Conservation (phyloP, 2,113 vertebrate genomes). For the Vireo altiloquus region DNA sequence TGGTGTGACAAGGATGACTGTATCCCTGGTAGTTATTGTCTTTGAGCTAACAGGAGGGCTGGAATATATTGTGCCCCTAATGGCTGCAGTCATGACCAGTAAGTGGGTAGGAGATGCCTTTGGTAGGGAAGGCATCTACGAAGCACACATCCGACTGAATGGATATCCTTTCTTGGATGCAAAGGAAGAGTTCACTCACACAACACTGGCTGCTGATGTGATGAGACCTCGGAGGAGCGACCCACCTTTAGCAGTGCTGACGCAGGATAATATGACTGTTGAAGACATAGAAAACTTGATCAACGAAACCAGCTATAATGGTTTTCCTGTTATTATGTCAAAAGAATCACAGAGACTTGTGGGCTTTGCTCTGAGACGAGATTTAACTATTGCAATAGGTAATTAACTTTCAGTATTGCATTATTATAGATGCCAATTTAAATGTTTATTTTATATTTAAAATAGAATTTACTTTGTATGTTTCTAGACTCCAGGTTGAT, state of each 20-base stretch:
- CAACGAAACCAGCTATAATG: slow-evolving; percentile 95
- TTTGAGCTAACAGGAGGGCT: slow-evolving; percentile 96
- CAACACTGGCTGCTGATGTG: slow-evolving; percentile 92
- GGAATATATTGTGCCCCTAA: slow-evolving; percentile 98
- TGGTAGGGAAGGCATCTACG: slow-evolving; percentile 96
- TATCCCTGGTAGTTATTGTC: slow-evolving; percentile 96
- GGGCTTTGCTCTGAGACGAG: slow-evolving; percentile 95
- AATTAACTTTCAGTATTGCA: slow-evolving; percentile 18
- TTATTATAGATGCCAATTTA: not conserved
- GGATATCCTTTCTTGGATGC: slow-evolving; percentile 98
- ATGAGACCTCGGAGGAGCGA: slow-evolving; percentile 92
- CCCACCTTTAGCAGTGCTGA: slow-evolving; percentile 90
- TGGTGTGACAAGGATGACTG: slow-evolving; percentile 97
- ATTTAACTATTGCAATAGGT: slow-evolving; percentile 98
- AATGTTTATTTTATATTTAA: not conserved
- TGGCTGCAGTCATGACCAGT: slow-evolving; percentile 99
- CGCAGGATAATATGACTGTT: slow-evolving; percentile 95
- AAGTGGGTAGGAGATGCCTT: slow-evolving; percentile 99
- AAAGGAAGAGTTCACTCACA: slow-evolving; percentile 98
- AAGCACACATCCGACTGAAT: slow-evolving; percentile 96
- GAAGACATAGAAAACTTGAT: slow-evolving; percentile 92
- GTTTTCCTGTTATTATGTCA: slow-evolving; percentile 98
- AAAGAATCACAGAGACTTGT: slow-evolving; percentile 96
- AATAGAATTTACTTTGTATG: not conserved
- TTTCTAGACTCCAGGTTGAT: not conserved